Evolutionary conservation across 1,140 invertebrate genomes (phyloP), one percentile per base, ranked within the genome.

Genomic region (Pararge aegeria): DNA sequence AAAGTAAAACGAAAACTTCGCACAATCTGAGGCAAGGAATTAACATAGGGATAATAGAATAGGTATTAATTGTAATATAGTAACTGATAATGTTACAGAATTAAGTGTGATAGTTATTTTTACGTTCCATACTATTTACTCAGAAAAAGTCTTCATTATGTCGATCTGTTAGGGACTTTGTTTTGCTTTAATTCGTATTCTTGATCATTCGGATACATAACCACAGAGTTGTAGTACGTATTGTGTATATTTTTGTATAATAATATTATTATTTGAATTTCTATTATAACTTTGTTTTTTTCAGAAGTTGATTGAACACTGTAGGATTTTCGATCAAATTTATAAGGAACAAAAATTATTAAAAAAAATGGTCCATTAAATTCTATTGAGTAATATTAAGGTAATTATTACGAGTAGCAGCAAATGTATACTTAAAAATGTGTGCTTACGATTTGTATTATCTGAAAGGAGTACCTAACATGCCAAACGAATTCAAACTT

Each of bases 301-400:
- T 29, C 49, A 19, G 29, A 37, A 49, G 13, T 56, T 56, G 55
- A 46, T 13, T 20, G 34, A 20, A 27, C 44, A 49, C 19, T 56
- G 46, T 61, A 61, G 44, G 24, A 48, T 62, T 65, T 68, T 68
- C 56, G 70, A 73, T 73, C 73, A 73, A 75, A 70, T 73, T 61
- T 73, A 62, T 64, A 70, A 75, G 75, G 76, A 83, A 78, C 78
- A 79, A 85, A 78, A 72, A 68, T 72, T 62, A 57, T 66, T 66
- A 59, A 63, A 78, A 49, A 83, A 80, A 83, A 84, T 83, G 83
- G 83, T 89, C 86, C 83, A 87, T 83, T 87, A 83, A 84, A 77
- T 65, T 82, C 66, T 83, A 85, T 83, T 71, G 77, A 73, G 55
- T 85, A 81, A 81, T 73, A 44, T 71, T 87, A 87, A 83, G 76